phyloP scores from a whole-genome alignment of 1,140 invertebrate species.

The Maconellicoccus hirsutus region DNA sequence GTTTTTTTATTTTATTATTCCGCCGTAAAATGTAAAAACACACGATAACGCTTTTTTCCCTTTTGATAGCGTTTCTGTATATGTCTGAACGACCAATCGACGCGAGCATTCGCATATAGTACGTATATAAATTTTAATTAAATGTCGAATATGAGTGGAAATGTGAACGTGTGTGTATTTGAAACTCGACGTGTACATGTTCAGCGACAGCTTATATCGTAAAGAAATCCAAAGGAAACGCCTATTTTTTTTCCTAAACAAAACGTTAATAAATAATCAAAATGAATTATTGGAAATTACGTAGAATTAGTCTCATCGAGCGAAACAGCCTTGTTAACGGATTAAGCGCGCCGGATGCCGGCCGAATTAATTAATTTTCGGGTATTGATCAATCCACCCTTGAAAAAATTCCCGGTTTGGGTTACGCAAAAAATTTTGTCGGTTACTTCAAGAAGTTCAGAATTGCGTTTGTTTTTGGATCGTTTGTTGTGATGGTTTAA shows the following conservation, averaged over 20 bases:
- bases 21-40: background rate
- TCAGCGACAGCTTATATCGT: background rate
- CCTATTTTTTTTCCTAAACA: background rate
- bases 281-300: conserved; percentile 6
- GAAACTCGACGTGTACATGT: no score
- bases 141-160: no score
- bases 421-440: no score
- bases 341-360: background rate
- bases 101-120: no score
- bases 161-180: no score
- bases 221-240: background rate
- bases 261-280: conserved; percentile 1
- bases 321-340: no score
- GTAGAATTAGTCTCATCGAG: background rate
- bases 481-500: no score
- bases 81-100: background rate
- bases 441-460: no score
- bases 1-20: background rate
- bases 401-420: no score
- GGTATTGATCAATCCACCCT: no score
- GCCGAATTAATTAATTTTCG: background rate
- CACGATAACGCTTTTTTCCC: background rate
- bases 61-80: background rate
- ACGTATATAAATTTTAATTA: no score
- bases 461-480: no score